Evolutionary conservation across 2,888 invertebrate species (phyloP).

Genomic region (Hydropsyche betteni): DNA sequence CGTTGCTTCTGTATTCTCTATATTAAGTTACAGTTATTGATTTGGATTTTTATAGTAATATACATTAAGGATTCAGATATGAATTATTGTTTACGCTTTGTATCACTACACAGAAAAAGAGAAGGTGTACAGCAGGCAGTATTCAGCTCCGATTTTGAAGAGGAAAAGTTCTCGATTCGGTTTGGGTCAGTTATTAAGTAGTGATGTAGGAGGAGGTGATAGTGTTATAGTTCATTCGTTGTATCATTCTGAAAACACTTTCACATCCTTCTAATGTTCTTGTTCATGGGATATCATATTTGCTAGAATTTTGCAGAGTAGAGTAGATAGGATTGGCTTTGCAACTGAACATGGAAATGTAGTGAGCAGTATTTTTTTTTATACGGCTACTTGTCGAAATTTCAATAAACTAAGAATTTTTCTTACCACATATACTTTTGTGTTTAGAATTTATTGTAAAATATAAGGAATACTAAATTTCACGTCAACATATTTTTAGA

Average conservation of each 20-base stretch:
- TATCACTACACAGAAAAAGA: conserved; percentile 71
- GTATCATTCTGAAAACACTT: not conserved
- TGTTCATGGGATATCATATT: not conserved
- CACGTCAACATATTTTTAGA: no score
- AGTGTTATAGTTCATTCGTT: not conserved
- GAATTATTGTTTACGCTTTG: conserved; percentile 15
- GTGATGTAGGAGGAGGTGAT: conserved; percentile 7
- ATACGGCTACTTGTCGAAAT: no score
- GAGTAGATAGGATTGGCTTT: not conserved
- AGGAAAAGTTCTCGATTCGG: conserved; percentile 92
- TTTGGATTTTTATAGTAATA: no score
- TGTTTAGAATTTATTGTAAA: no score
- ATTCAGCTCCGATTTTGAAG: conserved; percentile 94
- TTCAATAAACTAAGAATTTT: no score
- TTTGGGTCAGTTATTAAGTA: conserved; percentile 81
- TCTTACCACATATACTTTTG: no score
- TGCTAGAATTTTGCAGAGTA: conserved; percentile 16
- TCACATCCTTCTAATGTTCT: conserved; percentile 7
- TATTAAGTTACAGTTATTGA: no score
- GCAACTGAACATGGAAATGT: no score
- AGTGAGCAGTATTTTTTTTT: no score
- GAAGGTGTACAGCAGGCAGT: conserved; percentile 89
- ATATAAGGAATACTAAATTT: no score
- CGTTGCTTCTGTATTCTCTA: no score
- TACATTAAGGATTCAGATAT: not conserved